Evolutionary conservation across 1,140 invertebrate genomes (phyloP), one percentile per base, ranked within the genome.

Genomic region (Drosophila melanica): DNA sequence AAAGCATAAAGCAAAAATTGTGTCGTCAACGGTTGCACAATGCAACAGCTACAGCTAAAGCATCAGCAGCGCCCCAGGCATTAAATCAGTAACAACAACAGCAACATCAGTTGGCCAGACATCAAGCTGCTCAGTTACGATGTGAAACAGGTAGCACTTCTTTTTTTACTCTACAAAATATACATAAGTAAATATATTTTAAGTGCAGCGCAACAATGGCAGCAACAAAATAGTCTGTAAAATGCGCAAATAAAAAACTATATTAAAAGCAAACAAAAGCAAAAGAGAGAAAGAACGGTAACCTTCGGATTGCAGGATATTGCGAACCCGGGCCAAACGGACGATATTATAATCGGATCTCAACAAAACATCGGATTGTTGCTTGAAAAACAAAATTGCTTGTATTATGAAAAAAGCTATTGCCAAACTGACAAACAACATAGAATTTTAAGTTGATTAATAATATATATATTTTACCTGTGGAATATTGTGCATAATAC

Each of bases 151-250:
- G 76, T 81, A 74, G 72, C 63, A 67, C 66, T 78, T 71, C 65
- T 74, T 67, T 71, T 67, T 74, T 67, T 74, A 63, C 68, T 64
- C 50, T 23, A 16, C 67, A 70, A 75, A 78, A 78, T 81, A 77
- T 66, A 50, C 55, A 68, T 63, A 85, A 73, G 81, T 85, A 86
- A 85, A 76, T 70, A 79, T 70, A 74, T 73, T 79, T 87, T 89
- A 87, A 87, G 71, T 79, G 75, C 57, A 58, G 51, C 47, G 20
- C 14, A 42, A 45, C 18, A 63, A 45, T 66, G 67, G 39, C 55
- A 44, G 50, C 59, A 76, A 50, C 74, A 82, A 82, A 87, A 77
- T 67, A 57, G 53, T 51, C 77, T 55, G 63, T 50, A 71, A 81
- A 68, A 59, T 53, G 50, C 37, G 44, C 7, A 73, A 63, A 37